Percentiles rank a stretch among this genome's conserved stretches.
These are phyloP conservation scores for Elysia chlorotica DNA, from an alignment of 1,140 invertebrate genomes.

Conservation along the genomic window DNA sequence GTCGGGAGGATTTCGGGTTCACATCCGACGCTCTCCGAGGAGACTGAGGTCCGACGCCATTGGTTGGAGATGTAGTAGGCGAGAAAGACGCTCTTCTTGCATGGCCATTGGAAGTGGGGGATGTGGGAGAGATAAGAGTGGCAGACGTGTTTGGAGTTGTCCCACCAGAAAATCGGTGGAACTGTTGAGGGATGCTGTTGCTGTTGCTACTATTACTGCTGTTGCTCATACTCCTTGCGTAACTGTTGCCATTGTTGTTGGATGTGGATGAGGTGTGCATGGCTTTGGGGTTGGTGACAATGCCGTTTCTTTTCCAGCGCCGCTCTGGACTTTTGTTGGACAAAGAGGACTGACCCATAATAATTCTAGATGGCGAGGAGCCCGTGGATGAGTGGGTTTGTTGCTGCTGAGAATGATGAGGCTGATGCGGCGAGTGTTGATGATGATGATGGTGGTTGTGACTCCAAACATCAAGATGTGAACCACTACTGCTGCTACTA, in stretches of 20 bases:
- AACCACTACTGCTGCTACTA: constrained; percentile 1
- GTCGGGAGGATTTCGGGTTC: background rate
- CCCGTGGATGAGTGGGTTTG: constrained; percentile 36
- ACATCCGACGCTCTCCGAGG: background rate
- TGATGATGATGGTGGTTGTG: background rate
- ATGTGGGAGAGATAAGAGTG: constrained; percentile 19
- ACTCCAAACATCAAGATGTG: too few species aligned
- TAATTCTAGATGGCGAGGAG: constrained; percentile 37
- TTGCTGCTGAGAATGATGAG: constrained; percentile 24
- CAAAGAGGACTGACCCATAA: constrained; percentile 48
- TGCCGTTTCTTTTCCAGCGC: constrained; percentile 75
- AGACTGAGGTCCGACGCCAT: too few species aligned
- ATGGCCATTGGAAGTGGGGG: too few species aligned
- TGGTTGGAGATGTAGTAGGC: too few species aligned
- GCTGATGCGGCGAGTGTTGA: background rate
- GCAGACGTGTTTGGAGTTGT: background rate
- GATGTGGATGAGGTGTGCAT: constrained; percentile 39
- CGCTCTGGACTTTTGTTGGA: constrained; percentile 49
- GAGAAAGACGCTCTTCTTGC: too few species aligned
- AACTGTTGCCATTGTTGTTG: too few species aligned
- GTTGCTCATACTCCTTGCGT: too few species aligned
- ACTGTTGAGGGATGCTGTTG: too few species aligned
- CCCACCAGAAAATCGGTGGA: too few species aligned
- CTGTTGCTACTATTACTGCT: too few species aligned
- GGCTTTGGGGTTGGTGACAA: constrained; percentile 89